Percentiles rank a stretch among this genome's conserved stretches.
phyloP scores from a whole-genome alignment of 2,797 vertebrate genomes.

The Poeciliopsis turneri region DNA sequence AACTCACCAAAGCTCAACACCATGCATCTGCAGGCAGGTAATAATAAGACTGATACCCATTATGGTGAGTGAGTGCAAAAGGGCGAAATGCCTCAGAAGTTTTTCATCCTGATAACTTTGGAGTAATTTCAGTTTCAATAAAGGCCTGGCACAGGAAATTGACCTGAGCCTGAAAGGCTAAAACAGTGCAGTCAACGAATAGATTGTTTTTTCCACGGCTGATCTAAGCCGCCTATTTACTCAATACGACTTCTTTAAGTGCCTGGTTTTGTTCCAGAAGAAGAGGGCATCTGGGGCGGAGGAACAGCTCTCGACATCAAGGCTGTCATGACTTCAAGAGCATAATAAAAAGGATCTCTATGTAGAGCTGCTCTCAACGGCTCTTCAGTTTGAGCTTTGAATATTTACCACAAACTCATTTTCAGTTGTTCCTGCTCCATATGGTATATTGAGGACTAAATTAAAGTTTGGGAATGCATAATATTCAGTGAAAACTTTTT shows the following conservation, averaged over 20 bases:
- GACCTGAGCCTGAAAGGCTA: slow-evolving; percentile 34
- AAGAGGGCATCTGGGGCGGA: slow-evolving; percentile 27
- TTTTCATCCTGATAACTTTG: slow-evolving; percentile 31
- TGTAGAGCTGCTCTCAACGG: slow-evolving; percentile 21
- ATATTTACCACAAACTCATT: slow-evolving; percentile 16
- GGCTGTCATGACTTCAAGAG: slow-evolving; percentile 41
- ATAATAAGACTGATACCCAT: slow-evolving; percentile 11
- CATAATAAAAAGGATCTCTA: slow-evolving; percentile 6
- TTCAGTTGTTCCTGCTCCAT: neutral
- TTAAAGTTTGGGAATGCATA: neutral
- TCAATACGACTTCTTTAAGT: slow-evolving; percentile 36
- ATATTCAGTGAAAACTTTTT: neutral
- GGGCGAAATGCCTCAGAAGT: slow-evolving; percentile 28
- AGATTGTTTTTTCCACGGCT: slow-evolving; percentile 41
- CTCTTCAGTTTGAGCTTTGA: slow-evolving; percentile 20
- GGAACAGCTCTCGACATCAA: slow-evolving; percentile 34
- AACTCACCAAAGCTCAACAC: slow-evolving; percentile 40
- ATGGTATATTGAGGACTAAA: neutral
- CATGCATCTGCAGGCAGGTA: slow-evolving; percentile 28
- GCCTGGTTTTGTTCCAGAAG: slow-evolving; percentile 22
- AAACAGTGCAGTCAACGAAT: slow-evolving; percentile 29
- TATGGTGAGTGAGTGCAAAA: neutral
- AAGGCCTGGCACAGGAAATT: slow-evolving; percentile 21
- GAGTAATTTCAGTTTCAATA: slow-evolving; percentile 20
- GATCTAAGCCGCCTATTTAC: slow-evolving; percentile 49